These are phyloP conservation scores for Drosophila yooni DNA, from an alignment of 2,888 invertebrate species.

Conservation along the genomic window DNA sequence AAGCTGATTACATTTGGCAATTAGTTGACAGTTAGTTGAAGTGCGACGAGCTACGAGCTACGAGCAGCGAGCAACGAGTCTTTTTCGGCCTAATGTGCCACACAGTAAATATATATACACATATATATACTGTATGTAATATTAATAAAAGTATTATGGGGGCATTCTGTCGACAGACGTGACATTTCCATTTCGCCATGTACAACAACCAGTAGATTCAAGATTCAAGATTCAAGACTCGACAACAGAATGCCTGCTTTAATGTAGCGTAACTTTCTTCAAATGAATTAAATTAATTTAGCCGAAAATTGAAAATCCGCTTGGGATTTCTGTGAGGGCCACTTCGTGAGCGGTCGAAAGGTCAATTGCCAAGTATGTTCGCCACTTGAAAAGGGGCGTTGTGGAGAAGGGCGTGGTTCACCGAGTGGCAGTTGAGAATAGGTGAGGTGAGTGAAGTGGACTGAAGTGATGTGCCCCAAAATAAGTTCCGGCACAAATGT, in stretches of 20 bases:
- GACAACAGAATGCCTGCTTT: slow-evolving; percentile 31
- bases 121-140: background rate
- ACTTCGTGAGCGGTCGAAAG: slow-evolving; percentile 73
- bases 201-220: slow-evolving; percentile 2
- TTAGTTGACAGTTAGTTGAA: slow-evolving; percentile 69
- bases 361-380: slow-evolving; percentile 55
- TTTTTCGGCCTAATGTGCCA: slow-evolving; percentile 13
- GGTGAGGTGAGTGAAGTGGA: background rate
- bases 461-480: slow-evolving; percentile 20
- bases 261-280: slow-evolving; percentile 66
- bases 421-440: background rate
- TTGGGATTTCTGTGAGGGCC: slow-evolving; percentile 56
- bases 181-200: slow-evolving; percentile 21
- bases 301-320: slow-evolving; percentile 74
- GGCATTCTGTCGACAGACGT: slow-evolving; percentile 15
- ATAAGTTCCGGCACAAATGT: slow-evolving; percentile 46
- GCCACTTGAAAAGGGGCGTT: background rate
- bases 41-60: slow-evolving; percentile 6
- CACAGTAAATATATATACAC: background rate
- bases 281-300: slow-evolving; percentile 72
- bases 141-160: background rate
- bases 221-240: slow-evolving; percentile 2
- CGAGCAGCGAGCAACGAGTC: background rate
- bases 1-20: slow-evolving; percentile 79
- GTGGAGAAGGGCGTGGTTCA: background rate